These are phyloP conservation scores for Cantharis rustica DNA, from an alignment of 2,888 invertebrate genomes.

Conservation along the genomic window DNA sequence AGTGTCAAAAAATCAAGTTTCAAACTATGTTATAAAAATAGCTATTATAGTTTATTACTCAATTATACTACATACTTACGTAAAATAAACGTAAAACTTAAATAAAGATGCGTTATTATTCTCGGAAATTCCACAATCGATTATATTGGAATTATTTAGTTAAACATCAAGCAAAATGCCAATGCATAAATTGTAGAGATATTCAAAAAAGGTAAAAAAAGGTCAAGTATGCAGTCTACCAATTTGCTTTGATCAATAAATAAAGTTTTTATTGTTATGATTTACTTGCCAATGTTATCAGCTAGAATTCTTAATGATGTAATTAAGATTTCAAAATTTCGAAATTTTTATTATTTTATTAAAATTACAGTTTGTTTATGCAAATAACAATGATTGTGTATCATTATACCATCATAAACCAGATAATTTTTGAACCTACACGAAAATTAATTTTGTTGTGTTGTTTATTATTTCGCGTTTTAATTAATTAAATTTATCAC, in stretches of 20 bases:
- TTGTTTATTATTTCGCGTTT: not conserved
- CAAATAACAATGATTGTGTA: not conserved
- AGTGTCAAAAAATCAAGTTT: too few relatives aligned
- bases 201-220: not conserved
- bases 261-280: not conserved
- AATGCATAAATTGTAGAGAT: not conserved
- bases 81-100: not conserved
- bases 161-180: not conserved
- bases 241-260: not conserved
- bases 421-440: not conserved
- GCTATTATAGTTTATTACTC: not conserved
- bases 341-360: not conserved
- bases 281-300: not conserved
- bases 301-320: not conserved
- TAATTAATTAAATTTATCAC: not conserved
- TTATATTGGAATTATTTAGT: not conserved
- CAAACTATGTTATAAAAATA: too few relatives aligned
- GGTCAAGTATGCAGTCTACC: not conserved
- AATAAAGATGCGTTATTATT: not conserved
- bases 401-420: too few relatives aligned
- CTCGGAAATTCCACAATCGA: not conserved
- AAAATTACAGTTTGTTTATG: not conserved
- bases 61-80: not conserved
- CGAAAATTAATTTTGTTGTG: not conserved
- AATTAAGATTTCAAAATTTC: not conserved